Evolutionary conservation across 1,140 invertebrate species (phyloP), one percentile per base, ranked within the genome.

Genomic region (Drosophila sechellia): DNA sequence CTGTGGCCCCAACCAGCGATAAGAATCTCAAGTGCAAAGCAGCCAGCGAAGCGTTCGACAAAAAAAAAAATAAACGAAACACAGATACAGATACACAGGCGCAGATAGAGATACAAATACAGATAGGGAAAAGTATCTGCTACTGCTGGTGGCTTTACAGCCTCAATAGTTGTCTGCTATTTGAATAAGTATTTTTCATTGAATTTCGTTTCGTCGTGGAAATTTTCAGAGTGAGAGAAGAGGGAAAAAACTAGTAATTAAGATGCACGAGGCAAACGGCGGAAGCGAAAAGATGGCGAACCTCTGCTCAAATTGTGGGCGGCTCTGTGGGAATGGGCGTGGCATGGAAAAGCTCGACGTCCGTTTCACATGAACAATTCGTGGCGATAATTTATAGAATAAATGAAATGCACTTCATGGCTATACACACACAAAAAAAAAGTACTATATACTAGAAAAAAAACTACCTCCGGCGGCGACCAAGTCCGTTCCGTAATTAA

Each of bases 1-100:
- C 58, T 84, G 76, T 63, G 71, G 76, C 79, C 68, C 61, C 46
- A 45, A 31, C 76, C 59, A 46, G 68, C 83, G 83, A 86, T 86
- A 86, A 86, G 84, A 86, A 86, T 87, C 83, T 87, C 83, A 86
- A 86, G 83, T 86, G 83, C 83, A 86, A 86, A 86, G 83, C 83
- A 83, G 72, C 79, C 73, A 81, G 59, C 79, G 79, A 86, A 86
- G 83, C 83, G 83, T 87, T 83, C 83, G 83, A 86, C 81, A 72
- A 81, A 87, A 71, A 81, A 10, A 31, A 31, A 31, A 79, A 31
- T 10, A 31, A 79, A 86, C 81, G 69, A 81, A 86, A 69, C 77
- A 31, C 25, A 39, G n/a, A 12, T 11, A 49, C 13, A 10, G 31
- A 31, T 10, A 53, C 10, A 22, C 35, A n/a, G 57, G n/a, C 31